Percentiles rank a stretch among this genome's conserved stretches.
These are phyloP conservation scores for Pempheris klunzingeri DNA, from an alignment of 2,797 vertebrate genomes.

Conservation along the genomic window DNA sequence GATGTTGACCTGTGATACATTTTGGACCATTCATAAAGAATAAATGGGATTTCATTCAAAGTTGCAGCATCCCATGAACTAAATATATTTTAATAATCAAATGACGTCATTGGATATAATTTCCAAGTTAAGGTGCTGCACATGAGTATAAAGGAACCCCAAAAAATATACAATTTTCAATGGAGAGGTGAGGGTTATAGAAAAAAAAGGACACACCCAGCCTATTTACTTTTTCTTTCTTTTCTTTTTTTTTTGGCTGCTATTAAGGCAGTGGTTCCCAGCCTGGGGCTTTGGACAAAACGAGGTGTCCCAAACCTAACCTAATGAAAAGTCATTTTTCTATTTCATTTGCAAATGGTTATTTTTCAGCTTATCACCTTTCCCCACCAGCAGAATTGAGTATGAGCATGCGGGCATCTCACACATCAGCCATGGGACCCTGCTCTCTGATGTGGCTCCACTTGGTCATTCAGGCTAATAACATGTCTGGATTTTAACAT, in stretches of 20 bases:
- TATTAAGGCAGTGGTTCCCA: background rate
- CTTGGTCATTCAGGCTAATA: conserved; percentile 18
- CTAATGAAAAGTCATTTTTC: background rate
- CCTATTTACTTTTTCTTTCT: background rate
- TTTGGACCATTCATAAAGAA: background rate
- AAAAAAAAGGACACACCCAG: background rate
- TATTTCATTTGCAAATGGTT: background rate
- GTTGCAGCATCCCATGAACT: background rate
- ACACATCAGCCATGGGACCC: background rate
- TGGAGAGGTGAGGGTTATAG: background rate
- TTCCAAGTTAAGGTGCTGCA: background rate
- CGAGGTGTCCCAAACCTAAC: background rate
- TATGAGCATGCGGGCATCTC: background rate
- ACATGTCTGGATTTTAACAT: conserved; percentile 20
- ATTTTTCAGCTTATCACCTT: conserved; percentile 18
- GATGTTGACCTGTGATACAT: background rate
- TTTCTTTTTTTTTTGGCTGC: background rate
- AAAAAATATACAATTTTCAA: background rate
- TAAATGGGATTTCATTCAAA: background rate
- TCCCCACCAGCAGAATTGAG: background rate
- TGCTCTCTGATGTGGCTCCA: background rate
- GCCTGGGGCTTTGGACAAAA: background rate
- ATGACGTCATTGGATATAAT: background rate
- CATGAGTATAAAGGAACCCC: background rate
- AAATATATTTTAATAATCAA: background rate